Evolutionary conservation across 2,888 invertebrate genomes (phyloP).

Genomic region (Epinotia brunnichana): DNA sequence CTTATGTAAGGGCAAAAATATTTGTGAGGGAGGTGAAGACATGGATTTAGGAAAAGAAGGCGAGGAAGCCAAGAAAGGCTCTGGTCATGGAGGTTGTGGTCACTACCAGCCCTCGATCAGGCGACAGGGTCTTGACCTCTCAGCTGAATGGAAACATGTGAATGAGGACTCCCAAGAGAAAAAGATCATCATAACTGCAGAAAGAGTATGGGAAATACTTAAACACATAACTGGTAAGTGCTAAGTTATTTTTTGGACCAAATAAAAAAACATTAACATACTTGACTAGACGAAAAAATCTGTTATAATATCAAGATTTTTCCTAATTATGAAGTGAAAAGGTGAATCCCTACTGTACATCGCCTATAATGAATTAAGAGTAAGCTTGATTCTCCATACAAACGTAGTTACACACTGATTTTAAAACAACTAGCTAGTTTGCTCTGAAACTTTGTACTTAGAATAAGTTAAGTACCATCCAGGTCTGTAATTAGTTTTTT

Average conservation of each 20-base stretch:
- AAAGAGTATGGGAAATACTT: slow-evolving; percentile 98
- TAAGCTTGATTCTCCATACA: too few species aligned
- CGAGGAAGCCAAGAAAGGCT: slow-evolving; percentile 83
- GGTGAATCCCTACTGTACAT: too few species aligned
- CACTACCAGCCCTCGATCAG: slow-evolving; percentile 97
- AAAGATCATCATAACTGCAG: slow-evolving; percentile 96
- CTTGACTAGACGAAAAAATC: too few species aligned
- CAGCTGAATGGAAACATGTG: slow-evolving; percentile 99
- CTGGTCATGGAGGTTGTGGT: slow-evolving; percentile 97
- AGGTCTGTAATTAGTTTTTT: too few species aligned
- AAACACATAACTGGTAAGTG: slow-evolving; percentile 90
- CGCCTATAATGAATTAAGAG: too few species aligned
- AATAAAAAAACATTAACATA: background rate
- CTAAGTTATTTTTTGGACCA: background rate
- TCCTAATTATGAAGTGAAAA: too few species aligned
- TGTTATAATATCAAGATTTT: too few species aligned
- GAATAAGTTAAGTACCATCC: too few species aligned
- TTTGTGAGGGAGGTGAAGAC: slow-evolving; percentile 99
- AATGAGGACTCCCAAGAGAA: slow-evolving; percentile 99
- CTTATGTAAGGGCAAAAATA: slow-evolving; percentile 98
- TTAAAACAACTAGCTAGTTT: too few species aligned
- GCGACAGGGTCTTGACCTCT: slow-evolving; percentile 94
- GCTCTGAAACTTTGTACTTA: too few species aligned
- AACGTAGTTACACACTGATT: too few species aligned
- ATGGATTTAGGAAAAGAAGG: slow-evolving; percentile 95